Percentiles rank a stretch among this genome's conserved stretches.
Conservation (phyloP, 2,888 invertebrate species). For the Agapetus fuscipes region DNA sequence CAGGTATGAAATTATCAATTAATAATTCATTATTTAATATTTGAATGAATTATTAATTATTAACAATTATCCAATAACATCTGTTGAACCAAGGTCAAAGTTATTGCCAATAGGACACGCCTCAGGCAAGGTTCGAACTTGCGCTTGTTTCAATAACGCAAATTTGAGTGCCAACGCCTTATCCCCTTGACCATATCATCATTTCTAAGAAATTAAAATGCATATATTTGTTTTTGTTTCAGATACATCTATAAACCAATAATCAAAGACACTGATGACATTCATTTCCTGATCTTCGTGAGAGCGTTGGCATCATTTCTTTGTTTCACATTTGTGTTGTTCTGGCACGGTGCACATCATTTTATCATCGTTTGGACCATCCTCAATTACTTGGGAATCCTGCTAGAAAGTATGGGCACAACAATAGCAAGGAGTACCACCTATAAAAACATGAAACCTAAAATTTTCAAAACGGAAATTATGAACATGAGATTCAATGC, state of each 20-base stretch:
- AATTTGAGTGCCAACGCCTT: no score
- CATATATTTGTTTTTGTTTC: conserved; percentile 32
- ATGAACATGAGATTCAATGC: conserved; percentile 57
- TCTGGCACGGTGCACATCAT: conserved; percentile 82
- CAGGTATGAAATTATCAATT: no score
- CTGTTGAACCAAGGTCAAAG: no score
- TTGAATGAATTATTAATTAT: no score
- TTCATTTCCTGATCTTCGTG: conserved; percentile 33
- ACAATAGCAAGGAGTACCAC: conserved; percentile 34
- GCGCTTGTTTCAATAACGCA: no score
- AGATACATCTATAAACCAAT: conserved; percentile 78
- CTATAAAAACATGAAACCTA: conserved; percentile 38
- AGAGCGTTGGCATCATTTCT: conserved; percentile 62
- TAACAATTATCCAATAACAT: no score
- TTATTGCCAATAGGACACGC: no score
- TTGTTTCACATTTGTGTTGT: conserved; percentile 74
- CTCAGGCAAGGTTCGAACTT: no score
- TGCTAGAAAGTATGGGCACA: conserved; percentile 57
- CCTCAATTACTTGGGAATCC: conserved; percentile 74
- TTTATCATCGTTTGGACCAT: conserved; percentile 79
- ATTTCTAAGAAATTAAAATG: no score
- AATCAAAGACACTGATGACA: conserved; percentile 28
- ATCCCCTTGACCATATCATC: no score
- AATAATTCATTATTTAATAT: no score
- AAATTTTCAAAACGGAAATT: conserved; percentile 32